Percentiles rank a stretch among this genome's conserved stretches.
Evolutionary conservation across 2,113 vertebrate species (phyloP).

Genomic region (Carassius gibelio): DNA sequence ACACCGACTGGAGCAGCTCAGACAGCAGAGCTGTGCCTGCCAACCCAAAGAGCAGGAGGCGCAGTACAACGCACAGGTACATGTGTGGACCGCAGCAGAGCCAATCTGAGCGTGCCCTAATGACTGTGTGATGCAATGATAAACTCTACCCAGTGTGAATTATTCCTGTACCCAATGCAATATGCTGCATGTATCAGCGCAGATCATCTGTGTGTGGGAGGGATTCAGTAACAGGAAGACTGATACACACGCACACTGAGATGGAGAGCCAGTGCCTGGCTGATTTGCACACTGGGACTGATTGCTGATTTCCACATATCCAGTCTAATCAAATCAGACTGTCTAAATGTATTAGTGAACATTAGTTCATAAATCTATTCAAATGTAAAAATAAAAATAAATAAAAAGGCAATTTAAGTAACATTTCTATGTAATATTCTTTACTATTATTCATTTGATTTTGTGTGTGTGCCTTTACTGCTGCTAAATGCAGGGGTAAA

Average conservation of each 20-base stretch:
- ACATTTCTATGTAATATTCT: neutral
- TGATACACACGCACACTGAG: neutral
- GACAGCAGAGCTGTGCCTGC: slow-evolving; percentile 91
- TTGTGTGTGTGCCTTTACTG: neutral
- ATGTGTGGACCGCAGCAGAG: slow-evolving; percentile 13
- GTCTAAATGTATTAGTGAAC: neutral
- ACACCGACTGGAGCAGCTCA: slow-evolving; percentile 90
- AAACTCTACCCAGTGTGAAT: slow-evolving; percentile 18
- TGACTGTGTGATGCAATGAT: neutral
- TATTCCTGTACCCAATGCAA: slow-evolving; percentile 6
- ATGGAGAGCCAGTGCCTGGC: neutral
- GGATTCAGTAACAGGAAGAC: neutral
- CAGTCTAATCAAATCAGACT: neutral
- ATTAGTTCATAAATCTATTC: too few species aligned
- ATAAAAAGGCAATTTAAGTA: neutral
- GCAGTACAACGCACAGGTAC: slow-evolving; percentile 92
- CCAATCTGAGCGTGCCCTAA: too few species aligned
- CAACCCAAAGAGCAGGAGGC: slow-evolving; percentile 90
- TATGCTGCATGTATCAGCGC: slow-evolving; percentile 13
- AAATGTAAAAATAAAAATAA: too few species aligned
- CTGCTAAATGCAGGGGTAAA: neutral
- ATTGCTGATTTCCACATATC: neutral
- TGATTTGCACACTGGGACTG: slow-evolving; percentile 7
- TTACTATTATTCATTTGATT: neutral
- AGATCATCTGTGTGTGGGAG: slow-evolving; percentile 29